Conservation (phyloP, 2,888 invertebrate species). For the Criorhina ranunculi region DNA sequence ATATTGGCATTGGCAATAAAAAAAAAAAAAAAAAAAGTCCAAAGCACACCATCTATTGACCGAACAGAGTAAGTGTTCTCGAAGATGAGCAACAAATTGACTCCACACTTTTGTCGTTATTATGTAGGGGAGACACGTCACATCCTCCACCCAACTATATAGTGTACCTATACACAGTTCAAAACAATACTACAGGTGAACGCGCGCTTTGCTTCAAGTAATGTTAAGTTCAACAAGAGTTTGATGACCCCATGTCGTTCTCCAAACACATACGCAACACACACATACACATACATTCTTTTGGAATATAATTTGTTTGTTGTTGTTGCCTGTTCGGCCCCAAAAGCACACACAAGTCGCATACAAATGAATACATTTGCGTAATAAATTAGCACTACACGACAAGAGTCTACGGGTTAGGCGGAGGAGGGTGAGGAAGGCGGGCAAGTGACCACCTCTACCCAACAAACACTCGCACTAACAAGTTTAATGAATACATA, state of each 20-base stretch:
- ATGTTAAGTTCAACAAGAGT: conserved; percentile 75
- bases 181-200: conserved; percentile 67
- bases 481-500: conserved; percentile 78
- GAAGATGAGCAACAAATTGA: conserved; percentile 36
- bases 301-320: conserved; percentile 36
- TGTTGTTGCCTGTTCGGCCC: conserved; percentile 36
- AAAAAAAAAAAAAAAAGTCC: too few relatives aligned
- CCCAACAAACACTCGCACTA: conserved; percentile 65
- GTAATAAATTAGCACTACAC: conserved; percentile 79
- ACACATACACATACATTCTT: conserved; percentile 36
- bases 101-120: conserved; percentile 31
- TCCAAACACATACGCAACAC: conserved; percentile 38
- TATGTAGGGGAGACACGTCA: conserved; percentile 40
- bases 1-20: too few relatives aligned
- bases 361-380: conserved; percentile 79
- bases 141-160: conserved; percentile 24
- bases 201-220: conserved; percentile 40
- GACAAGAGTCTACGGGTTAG: conserved; percentile 19
- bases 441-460: conserved; percentile 21
- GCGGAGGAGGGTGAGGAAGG: conserved; percentile 1
- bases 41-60: background rate
- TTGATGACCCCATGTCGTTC: conserved; percentile 64
- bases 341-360: conserved; percentile 72
- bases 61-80: background rate
- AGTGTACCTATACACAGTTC: conserved; percentile 38